Base-by-base conservation (phyloP, 1,140 invertebrate species). In the Aplysia californica region DNA sequence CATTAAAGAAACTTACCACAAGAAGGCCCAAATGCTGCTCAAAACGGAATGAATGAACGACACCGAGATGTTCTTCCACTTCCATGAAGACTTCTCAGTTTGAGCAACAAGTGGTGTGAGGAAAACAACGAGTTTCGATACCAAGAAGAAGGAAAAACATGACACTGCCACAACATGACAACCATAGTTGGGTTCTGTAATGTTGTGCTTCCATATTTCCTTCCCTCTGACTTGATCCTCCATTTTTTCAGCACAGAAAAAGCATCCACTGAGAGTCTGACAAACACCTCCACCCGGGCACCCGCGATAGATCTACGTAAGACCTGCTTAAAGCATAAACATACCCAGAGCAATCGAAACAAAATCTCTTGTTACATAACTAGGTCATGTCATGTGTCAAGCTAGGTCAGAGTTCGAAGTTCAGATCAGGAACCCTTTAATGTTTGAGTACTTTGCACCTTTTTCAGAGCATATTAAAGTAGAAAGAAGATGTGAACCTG, bases 31-130 rank as follows among this genome's bases (percentile, higher is more conserved):
- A 61, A 83, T 78, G 18, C 90, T 89, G 67, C 87, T 90, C n/a
- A 90, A 83, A 5, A 85, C n/a, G 6, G 90, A 90, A 82, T 91
- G 90, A 44, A 90, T 75, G 15, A 91, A 87, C 20, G 90, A 91
- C 36, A 87, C 87, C 2, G 84, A 82, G 35, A 88, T 90, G 79
- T 91, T 91, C 79, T 88, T 88, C 90, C 90, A 91, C 83, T 89
- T 90, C 90, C 90, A 91, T 10, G 65, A 20, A 38, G 80, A 75
- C 39, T 84, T 80, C 6, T 68, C 36, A n/a, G n/a, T n/a, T n/a
- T n/a, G n/a, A 23, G 83, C 85, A 38, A 65, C 50, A 36, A 31
- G 26, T 6, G 79, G 80, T 35, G 15, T 23, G 18, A 3, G 15
- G 23, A 31, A 36, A 15, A 33, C 18, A 10, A 35, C 35, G 3